These are phyloP conservation scores for Scarus forsteni DNA, from an alignment of 2,797 vertebrate species.

Conservation along the genomic window DNA sequence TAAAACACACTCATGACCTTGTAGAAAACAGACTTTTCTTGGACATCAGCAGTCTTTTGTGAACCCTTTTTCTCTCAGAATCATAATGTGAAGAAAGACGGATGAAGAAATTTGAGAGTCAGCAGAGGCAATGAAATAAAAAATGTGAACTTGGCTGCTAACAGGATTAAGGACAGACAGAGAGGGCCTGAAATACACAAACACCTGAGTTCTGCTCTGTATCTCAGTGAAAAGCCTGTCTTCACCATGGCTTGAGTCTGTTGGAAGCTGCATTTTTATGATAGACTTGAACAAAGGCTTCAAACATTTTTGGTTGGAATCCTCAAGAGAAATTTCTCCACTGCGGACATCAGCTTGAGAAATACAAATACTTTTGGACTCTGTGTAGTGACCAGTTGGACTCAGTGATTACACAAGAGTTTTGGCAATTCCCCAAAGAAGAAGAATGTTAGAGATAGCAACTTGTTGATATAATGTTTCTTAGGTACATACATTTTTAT, in stretches of 20 bases:
- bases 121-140: slow-evolving; percentile 36
- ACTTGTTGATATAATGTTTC: too few species aligned
- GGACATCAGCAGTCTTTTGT: slow-evolving; percentile 56
- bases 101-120: slow-evolving; percentile 34
- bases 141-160: slow-evolving; percentile 36
- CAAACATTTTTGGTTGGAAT: too few species aligned
- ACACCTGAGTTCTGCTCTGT: slow-evolving; percentile 7
- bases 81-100: slow-evolving; percentile 34
- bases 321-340: too few species aligned
- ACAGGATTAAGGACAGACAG: slow-evolving; percentile 53
- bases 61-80: slow-evolving; percentile 50
- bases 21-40: slow-evolving; percentile 34
- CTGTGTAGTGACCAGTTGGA: background rate
- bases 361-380: too few species aligned
- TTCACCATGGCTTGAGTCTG: slow-evolving; percentile 33
- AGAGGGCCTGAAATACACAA: slow-evolving; percentile 39
- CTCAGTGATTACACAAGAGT: slow-evolving; percentile 32
- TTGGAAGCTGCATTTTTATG: slow-evolving; percentile 39
- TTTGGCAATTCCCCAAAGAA: background rate
- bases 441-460: too few species aligned
- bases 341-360: too few species aligned
- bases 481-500: too few species aligned
- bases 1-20: slow-evolving; percentile 47
- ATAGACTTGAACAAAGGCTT: too few species aligned
- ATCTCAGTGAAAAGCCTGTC: slow-evolving; percentile 27